Base-by-base conservation (phyloP, 2,113 vertebrate genomes). In the Oreotragus oreotragus region DNA sequence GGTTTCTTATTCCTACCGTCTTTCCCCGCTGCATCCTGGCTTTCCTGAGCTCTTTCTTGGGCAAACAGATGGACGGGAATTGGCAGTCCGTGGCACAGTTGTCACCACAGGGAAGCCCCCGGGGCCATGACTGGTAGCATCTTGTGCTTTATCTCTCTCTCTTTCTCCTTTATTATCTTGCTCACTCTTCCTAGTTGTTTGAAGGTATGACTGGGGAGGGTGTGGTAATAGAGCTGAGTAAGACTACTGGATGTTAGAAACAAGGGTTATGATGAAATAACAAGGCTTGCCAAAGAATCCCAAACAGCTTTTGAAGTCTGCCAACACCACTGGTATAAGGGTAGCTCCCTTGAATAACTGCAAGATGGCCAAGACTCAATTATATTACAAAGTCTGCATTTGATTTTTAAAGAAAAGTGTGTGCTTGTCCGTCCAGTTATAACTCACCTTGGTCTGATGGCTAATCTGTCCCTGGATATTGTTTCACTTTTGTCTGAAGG, bases 181-280 rank as follows among this genome's bases (percentile, higher is more conserved):
- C 58, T 97, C 62, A 64, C 2, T 45, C 81, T 95, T 94, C 53
- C 55, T 53, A 90, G 66, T 47, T 39, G 36, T 53, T 36, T 60
- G 64, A 90, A 81, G 51, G 60, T 28, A 88, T 81, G 70, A 77
- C 47, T 15, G 33, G 49, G 49, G 45, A 97, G 33, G 36, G 23
- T 85, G 49, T 76, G 27, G 43, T 43, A 43, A 77, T 30, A 81
- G 73, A 85, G 66, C 58, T 66, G 62, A 91, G 33, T 66, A 86
- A 88, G 89, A 33, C 87, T 51, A 43, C 51, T 73, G 30, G 39
- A 53, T 77, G 30, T 85, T 30, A 88, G 64, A 89, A 94, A n/a
- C 53, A 87, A 96, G 57, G 90, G 7, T 77, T 83, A 21, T 5
- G 66, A 86, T 96, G 70, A 92, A 90, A 95, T 90, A 95, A 96